Base-by-base conservation (phyloP, 2,113 vertebrate genomes). In the Pantherophis guttatus region DNA sequence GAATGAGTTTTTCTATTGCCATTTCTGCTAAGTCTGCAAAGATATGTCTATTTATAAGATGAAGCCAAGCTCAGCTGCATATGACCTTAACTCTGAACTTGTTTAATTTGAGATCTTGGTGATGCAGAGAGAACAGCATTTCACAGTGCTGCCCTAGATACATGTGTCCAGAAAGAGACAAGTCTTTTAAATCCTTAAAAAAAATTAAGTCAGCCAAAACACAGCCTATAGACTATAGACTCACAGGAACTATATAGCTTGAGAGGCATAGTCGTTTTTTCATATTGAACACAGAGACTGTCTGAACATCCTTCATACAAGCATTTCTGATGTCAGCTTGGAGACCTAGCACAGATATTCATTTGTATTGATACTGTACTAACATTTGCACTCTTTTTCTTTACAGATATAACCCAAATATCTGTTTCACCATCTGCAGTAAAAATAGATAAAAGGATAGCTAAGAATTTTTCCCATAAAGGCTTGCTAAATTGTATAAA, bases 121-220 rank as follows among this genome's bases (percentile, higher is more conserved):
- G 33, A 11, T 93, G 86, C 19, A 94, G n/a, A 94, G 91, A 90
- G 88, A 94, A 2, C 8, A 91, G 75, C 12, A 21, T 39, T 93
- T 0, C 90, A 58, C 0, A n/a, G 87, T 29, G 24, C 1, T 91
- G 52, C 54, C n/a, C 91, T 62, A 91, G 70, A 70, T 92, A 17
- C 50, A 55, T 88, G 48, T 87, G 39, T 12, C 57, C 57, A 88
- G 10, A 91, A 53, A 93, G 17, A 33, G 33, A 26, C 6, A 70
- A 81, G 13, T 53, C 93, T 93, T 70, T 33, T 33, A 70, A 70
- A 86, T 26, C 33, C 33, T 70, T 33, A 58, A 58, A 85, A 94
- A 62, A 94, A 95, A 3, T 2, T 5, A 91, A 92, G 57, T 85
- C 75, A 59, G 33, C 50, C 1, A 39, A 57, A 89, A 13, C 65